Evolutionary conservation across 2,113 vertebrate species (phyloP), one percentile per base, ranked within the genome.

Genomic region (Brachyhypopomus occidentalis): DNA sequence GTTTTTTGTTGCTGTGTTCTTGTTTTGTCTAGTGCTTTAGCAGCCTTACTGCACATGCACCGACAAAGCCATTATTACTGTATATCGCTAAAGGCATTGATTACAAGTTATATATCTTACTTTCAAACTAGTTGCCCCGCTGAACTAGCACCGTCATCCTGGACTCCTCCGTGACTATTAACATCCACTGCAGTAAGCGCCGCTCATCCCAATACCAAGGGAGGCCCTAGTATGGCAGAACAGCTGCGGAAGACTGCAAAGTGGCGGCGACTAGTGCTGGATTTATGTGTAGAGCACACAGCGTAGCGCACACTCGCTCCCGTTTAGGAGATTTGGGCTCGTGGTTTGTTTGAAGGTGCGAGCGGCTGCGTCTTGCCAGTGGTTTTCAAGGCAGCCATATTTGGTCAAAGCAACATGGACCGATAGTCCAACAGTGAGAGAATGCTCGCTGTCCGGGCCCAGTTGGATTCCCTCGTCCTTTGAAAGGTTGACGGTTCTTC

Each of bases 381-480:
- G 86, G 92, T 89, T 92, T 89, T 89, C 86, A 56, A 84, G 87
- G 88, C 89, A 70, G 87, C 93, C 93, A 91, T 94, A 94, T 94
- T 93, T 94, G 93, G 93, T 91, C 88, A 93, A 83, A 85, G 88
- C 88, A 86, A 89, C 87, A 87, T 83, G 86, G 36, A 60, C 85
- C 81, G 87, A 86, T 86, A 84, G 88, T 88, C 83, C 83, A 83
- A 59, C 78, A 3, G 85, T 80, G 69, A 78, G 78, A 87, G 75
- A 89, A 88, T 85, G 88, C 25, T 52, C 90, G 91, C 83, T 74
- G 88, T 87, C 88, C 85, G 87, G 77, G 77, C 56, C 56, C 2
- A 4, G 85, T 80, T 79, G 79, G 78, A 77, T 88, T 88, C 78
- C 78, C 73, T 59, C 30, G 34, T 66, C 48, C 12, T 67, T 16